Percentiles rank a stretch among this genome's conserved stretches.
Conservation (phyloP, 2,888 invertebrate species). For the Mellilla xanthometata region DNA sequence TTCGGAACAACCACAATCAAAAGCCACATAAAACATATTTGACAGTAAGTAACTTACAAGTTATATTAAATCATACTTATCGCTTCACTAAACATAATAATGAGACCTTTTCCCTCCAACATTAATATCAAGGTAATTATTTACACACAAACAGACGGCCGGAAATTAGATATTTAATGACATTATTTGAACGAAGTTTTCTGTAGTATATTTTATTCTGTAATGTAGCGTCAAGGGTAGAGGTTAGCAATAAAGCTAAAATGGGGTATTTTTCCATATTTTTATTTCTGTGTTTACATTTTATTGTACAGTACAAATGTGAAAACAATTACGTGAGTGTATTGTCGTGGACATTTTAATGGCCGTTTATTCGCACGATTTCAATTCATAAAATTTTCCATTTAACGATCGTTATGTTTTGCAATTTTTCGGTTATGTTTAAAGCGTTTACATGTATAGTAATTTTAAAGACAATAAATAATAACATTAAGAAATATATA, state of each 20-base stretch:
- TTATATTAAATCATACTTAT: conserved; percentile 28
- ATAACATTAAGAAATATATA: no score
- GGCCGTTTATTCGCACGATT: no score
- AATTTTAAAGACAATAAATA: no score
- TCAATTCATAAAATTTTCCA: no score
- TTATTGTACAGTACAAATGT: conserved; percentile 8
- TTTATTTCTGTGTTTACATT: conserved; percentile 7
- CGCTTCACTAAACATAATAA: conserved; percentile 32
- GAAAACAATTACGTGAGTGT: conserved; percentile 21
- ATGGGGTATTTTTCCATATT: conserved; percentile 3
- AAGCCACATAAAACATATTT: neutral
- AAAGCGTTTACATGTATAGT: no score
- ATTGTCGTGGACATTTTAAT: neutral
- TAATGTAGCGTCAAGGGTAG: conserved; percentile 5
- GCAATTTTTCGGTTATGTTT: no score
- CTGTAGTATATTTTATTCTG: conserved; percentile 15
- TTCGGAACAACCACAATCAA: no score
- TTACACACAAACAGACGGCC: conserved; percentile 35
- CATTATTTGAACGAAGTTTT: conserved; percentile 23
- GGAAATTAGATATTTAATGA: conserved; percentile 55
- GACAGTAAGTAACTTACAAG: conserved; percentile 9
- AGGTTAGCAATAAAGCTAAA: neutral
- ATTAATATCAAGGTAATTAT: conserved; percentile 38
- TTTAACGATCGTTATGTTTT: no score
- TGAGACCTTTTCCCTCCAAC: conserved; percentile 32